Base-by-base conservation (phyloP, 2,113 vertebrate species). In the Alligator mississippiensis region DNA sequence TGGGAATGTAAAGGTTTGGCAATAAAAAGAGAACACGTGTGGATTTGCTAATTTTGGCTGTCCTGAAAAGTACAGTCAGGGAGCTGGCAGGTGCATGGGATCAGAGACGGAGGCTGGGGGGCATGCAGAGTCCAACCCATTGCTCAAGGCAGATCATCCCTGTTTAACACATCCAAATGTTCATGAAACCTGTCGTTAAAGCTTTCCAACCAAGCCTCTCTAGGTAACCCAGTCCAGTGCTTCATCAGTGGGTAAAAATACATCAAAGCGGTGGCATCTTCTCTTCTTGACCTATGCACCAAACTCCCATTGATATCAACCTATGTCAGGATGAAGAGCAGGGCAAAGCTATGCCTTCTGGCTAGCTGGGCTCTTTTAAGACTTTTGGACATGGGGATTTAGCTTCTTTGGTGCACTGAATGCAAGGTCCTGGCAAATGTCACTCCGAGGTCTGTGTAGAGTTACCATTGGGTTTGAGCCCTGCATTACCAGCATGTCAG, bases 281-380 rank as follows among this genome's bases (percentile, higher is more conserved):
- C 47, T 25, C 12, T 24, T 11, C 15, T 34, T 47, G 17, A 22
- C 34, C 12, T 22, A 74, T 47, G 21, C 34, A 74, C 34, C 22
- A 34, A 74, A 38, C 34, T 74, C 6, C 11, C 70, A 74, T 18
- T 38, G 30, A 30, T 21, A 38, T 7, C 68, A 8, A 38, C 12
- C 34, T 47, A 24, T 38, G 47, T 24, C 34, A 5, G 19, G 70
- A 74, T 13, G 1, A 47, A 8, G 18, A 18, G 76, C 8, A 80
- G 22, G 1, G 3, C 0, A 0, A 1, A 16, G 87, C 27, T 79
- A 22, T 22, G 76, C 14, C 57, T 78, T 70, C 8, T 27, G 24
- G 19, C 5, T 77, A 77, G 78, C 3, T 63, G 30, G 16, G 70
- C 25, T 13, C n/a, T 18, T 38, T 10, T 3, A 5, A 2, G 14